Evolutionary conservation across 2,888 invertebrate genomes (phyloP).

Genomic region (Monochamus alternatus): DNA sequence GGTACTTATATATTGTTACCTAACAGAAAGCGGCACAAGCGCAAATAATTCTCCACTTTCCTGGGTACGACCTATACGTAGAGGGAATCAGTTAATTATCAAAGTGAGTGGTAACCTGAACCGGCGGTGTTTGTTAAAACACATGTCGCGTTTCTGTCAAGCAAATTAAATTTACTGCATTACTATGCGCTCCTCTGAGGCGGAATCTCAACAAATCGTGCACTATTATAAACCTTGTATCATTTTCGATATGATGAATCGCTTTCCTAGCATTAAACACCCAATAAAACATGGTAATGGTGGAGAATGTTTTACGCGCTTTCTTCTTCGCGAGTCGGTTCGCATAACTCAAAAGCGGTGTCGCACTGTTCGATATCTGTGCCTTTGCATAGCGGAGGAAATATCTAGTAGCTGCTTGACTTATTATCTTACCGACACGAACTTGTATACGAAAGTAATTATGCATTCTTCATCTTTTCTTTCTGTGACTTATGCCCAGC

Average conservation of each 20-base stretch:
- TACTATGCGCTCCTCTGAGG: constrained; percentile 9
- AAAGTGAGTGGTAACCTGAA: constrained; percentile 11
- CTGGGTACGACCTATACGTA: constrained; percentile 7
- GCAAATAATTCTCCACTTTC: constrained; percentile 14
- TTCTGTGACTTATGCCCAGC: neutral
- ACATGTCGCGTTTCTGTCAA: constrained; percentile 28
- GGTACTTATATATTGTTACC: neutral
- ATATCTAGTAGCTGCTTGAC: constrained; percentile 14
- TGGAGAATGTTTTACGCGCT: constrained; percentile 25
- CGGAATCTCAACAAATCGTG: constrained; percentile 38
- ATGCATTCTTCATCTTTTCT: constrained; percentile 17
- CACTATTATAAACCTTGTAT: constrained; percentile 38
- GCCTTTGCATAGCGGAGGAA: neutral
- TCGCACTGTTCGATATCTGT: constrained; percentile 18
- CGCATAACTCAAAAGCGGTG: constrained; percentile 24
- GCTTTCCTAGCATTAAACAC: constrained; percentile 28
- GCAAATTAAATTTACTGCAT: constrained; percentile 29
- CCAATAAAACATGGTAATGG: constrained; percentile 40
- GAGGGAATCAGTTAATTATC: constrained; percentile 25
- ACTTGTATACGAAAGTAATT: constrained; percentile 3
- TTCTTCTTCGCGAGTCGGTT: constrained; percentile 15
- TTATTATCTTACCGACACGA: constrained; percentile 18
- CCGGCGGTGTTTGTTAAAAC: constrained; percentile 22
- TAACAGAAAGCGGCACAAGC: neutral
- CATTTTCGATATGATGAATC: constrained; percentile 35